A percentile compares a stretch with the other conserved stretches of the same genome.
Conservation (phyloP, 2,888 invertebrate species). For the Ochlodes sylvanus region DNA sequence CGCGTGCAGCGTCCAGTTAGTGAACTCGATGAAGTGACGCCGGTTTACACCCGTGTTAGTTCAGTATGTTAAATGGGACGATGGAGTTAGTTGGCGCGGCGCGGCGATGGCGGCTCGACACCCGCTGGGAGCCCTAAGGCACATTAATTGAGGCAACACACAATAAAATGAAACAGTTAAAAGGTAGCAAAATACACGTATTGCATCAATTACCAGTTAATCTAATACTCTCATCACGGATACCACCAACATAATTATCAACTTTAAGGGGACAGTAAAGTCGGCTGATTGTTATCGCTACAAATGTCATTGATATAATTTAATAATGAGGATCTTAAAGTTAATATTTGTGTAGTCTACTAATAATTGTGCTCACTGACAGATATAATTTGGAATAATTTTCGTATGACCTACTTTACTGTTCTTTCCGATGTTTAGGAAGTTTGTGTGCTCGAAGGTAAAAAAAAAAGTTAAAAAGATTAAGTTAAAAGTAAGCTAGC, state of each 20-base stretch:
- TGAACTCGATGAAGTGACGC: constrained; percentile 64
- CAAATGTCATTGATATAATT: constrained; percentile 21
- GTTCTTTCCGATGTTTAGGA: constrained; percentile 38
- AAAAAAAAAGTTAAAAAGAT: not conserved
- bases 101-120: constrained; percentile 60
- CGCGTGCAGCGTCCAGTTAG: constrained; percentile 68
- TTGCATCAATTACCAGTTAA: constrained; percentile 54
- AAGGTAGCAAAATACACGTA: constrained; percentile 46
- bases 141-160: constrained; percentile 70
- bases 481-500: constrained; percentile 1
- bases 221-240: constrained; percentile 46
- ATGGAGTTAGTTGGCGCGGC: constrained; percentile 65
- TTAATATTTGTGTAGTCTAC: not conserved
- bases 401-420: constrained; percentile 44
- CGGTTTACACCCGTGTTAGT: constrained; percentile 75
- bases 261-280: constrained; percentile 67
- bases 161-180: constrained; percentile 50
- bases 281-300: constrained; percentile 41
- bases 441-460: constrained; percentile 42
- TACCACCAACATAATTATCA: constrained; percentile 52
- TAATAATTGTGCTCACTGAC: not conserved
- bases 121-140: constrained; percentile 58
- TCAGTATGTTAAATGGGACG: constrained; percentile 51
- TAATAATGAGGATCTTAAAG: not conserved
- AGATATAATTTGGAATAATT: constrained; percentile 25